A percentile compares a stretch with the other conserved stretches of the same genome.
Evolutionary conservation across 2,888 invertebrate genomes (phyloP).

Genomic region (Antheraea assamensis): DNA sequence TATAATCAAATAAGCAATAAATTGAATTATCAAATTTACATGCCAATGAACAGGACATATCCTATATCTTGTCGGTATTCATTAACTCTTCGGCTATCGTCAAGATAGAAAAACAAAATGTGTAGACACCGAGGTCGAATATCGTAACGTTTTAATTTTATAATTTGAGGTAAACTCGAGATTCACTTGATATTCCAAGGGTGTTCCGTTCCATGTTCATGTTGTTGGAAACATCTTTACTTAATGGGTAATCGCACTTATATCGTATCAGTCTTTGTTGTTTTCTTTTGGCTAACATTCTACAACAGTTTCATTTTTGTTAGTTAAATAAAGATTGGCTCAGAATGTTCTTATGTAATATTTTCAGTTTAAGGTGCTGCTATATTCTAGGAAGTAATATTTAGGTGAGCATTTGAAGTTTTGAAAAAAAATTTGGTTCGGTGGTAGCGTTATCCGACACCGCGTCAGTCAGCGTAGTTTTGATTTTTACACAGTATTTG

Average conservation of each 20-base stretch:
- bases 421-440: too few relatives aligned
- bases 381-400: too few relatives aligned
- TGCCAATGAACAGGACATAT: constrained; percentile 19
- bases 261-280: background rate
- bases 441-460: too few relatives aligned
- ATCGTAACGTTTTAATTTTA: background rate
- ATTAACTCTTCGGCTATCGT: constrained; percentile 16
- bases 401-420: too few relatives aligned
- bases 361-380: too few relatives aligned
- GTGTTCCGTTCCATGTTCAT: background rate
- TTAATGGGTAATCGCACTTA: background rate
- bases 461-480: too few relatives aligned
- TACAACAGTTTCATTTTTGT: background rate
- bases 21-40: constrained; percentile 23
- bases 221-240: background rate
- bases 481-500: too few relatives aligned
- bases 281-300: background rate
- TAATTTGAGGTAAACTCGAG: background rate
- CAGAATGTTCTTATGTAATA: background rate
- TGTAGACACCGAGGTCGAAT: background rate
- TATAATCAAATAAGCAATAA: constrained; percentile 18
- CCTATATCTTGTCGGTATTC: constrained; percentile 21
- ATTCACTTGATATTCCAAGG: background rate
- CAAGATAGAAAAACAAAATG: constrained; percentile 12
- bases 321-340: background rate